A percentile compares a stretch with the other conserved stretches of the same genome.
These are phyloP conservation scores for Hyposmocoma kahamanoa DNA, from an alignment of 1,140 invertebrate genomes.

Conservation along the genomic window DNA sequence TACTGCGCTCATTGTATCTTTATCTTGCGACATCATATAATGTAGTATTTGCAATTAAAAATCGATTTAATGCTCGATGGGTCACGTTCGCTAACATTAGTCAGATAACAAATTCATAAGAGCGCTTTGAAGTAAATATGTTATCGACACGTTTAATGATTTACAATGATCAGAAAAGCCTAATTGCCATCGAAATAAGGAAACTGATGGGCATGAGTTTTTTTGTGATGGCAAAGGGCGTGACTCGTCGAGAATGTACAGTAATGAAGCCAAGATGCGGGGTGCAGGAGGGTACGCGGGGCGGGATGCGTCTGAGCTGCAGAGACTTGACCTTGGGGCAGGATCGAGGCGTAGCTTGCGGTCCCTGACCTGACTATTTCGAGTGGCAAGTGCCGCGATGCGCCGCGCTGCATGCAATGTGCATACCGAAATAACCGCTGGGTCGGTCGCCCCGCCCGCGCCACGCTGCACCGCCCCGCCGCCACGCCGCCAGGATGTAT, in stretches of 20 bases:
- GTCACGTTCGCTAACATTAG: slow-evolving; percentile 58
- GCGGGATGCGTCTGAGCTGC: slow-evolving; percentile 23
- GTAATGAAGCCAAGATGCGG: slow-evolving; percentile 33
- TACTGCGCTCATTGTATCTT: slow-evolving; percentile 37
- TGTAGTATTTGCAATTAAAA: slow-evolving; percentile 66
- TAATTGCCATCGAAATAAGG: no score
- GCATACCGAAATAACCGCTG: slow-evolving; percentile 70
- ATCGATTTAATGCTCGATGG: slow-evolving; percentile 50
- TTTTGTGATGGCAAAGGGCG: neutral
- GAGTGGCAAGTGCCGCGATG: slow-evolving; percentile 65
- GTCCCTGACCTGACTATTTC: slow-evolving; percentile 73
- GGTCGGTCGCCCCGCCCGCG: slow-evolving; percentile 41
- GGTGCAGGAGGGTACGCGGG: slow-evolving; percentile 13
- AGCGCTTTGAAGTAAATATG: no score
- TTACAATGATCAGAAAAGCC: no score
- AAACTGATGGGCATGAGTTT: no score
- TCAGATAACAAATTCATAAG: slow-evolving; percentile 22
- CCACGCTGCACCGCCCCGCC: slow-evolving; percentile 17
- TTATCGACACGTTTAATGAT: no score
- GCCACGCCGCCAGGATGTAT: slow-evolving; percentile 28
- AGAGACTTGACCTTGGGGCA: slow-evolving; percentile 68
- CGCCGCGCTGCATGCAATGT: slow-evolving; percentile 65
- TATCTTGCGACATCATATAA: slow-evolving; percentile 45
- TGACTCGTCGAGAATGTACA: slow-evolving; percentile 24
- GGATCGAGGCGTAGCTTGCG: slow-evolving; percentile 61